A percentile compares a stretch with the other conserved stretches of the same genome.
Conservation (phyloP, 2,113 vertebrate species). For the Pterocles burchelli region DNA sequence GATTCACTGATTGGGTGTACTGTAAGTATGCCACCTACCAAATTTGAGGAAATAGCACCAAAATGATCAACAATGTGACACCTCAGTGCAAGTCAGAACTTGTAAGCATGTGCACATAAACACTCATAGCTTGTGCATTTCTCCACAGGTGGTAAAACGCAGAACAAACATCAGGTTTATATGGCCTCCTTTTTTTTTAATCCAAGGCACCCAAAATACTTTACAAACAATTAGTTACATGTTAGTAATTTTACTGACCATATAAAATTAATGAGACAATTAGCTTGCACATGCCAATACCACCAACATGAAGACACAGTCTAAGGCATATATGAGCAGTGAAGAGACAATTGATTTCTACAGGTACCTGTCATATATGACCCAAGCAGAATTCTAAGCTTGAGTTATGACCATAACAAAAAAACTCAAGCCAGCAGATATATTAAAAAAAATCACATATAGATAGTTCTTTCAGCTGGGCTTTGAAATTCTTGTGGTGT, state of each 20-base stretch:
- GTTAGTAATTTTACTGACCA: neutral
- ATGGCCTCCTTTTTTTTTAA: neutral
- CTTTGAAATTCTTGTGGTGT: neutral
- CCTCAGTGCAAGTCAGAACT: conserved; percentile 5
- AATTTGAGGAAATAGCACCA: conserved; percentile 24
- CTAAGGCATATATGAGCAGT: neutral
- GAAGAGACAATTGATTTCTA: neutral
- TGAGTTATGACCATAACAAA: neutral
- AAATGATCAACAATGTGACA: conserved; percentile 34
- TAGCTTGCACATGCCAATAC: neutral
- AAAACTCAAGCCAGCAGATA: neutral
- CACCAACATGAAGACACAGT: neutral
- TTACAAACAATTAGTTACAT: neutral
- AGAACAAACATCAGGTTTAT: neutral
- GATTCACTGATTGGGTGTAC: conserved; percentile 40
- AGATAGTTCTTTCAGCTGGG: neutral
- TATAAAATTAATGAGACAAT: neutral
- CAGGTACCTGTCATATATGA: neutral
- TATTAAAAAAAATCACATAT: neutral
- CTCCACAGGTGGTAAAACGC: neutral
- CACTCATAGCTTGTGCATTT: neutral
- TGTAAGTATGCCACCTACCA: conserved; percentile 27
- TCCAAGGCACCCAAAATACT: neutral
- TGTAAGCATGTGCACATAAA: neutral
- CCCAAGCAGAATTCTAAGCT: neutral